These are phyloP conservation scores for Phyllotreta striolata DNA, from an alignment of 2,888 invertebrate species.

Conservation along the genomic window DNA sequence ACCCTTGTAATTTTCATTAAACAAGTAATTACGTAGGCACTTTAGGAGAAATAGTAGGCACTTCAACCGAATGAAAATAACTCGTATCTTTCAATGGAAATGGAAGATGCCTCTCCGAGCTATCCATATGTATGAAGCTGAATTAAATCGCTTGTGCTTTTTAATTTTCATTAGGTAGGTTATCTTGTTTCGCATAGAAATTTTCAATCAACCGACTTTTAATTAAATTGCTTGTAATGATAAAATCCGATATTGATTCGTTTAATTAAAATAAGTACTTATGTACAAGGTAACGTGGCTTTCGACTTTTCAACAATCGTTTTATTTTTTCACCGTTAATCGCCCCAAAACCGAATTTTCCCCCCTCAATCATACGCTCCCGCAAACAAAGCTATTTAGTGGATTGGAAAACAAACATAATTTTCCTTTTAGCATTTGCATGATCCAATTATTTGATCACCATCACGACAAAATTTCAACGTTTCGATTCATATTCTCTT, in stretches of 20 bases:
- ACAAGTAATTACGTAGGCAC: constrained; percentile 40
- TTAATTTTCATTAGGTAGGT: too few relatives aligned
- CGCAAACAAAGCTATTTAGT: constrained; percentile 32
- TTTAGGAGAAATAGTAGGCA: constrained; percentile 26
- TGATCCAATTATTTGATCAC: constrained; percentile 25
- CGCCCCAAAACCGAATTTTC: constrained; percentile 18
- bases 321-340: constrained; percentile 21
- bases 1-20: constrained; percentile 41
- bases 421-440: constrained; percentile 31
- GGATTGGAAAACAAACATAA: constrained; percentile 32
- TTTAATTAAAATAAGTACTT: too few relatives aligned
- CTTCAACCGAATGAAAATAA: constrained; percentile 30
- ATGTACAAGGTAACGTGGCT: too few relatives aligned
- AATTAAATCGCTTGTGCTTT: not conserved
- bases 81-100: constrained; percentile 23
- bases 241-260: too few relatives aligned
- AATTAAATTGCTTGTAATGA: too few relatives aligned
- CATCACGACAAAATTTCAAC: constrained; percentile 25
- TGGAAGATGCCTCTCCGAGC: constrained; percentile 15
- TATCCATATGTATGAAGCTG: constrained; percentile 27
- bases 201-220: too few relatives aligned
- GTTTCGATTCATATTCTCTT: constrained; percentile 29
- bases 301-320: too few relatives aligned
- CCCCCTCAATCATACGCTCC: constrained; percentile 10
- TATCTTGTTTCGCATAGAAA: too few relatives aligned